These are phyloP conservation scores for Myotis lucifugus DNA, from an alignment of 2,113 vertebrate species.

Conservation along the genomic window DNA sequence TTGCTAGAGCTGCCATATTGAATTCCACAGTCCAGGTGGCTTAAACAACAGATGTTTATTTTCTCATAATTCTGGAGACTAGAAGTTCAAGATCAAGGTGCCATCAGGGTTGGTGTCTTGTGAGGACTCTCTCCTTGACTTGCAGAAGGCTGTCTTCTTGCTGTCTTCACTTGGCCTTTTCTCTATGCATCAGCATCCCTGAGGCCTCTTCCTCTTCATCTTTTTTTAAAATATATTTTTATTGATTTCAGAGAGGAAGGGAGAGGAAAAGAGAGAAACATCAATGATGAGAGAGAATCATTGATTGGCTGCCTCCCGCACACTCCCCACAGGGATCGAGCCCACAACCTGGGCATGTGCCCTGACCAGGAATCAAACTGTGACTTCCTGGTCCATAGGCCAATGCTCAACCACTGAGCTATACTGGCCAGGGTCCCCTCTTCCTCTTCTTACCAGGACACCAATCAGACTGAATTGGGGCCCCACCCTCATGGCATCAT, in stretches of 20 bases:
- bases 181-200: not conserved
- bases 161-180: not conserved
- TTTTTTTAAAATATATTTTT: no score
- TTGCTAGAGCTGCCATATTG: not conserved
- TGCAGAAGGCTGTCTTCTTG: not conserved
- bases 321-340: not conserved
- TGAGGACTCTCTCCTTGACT: not conserved
- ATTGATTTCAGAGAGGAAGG: not conserved
- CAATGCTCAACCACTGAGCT: not conserved
- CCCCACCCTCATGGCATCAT: not conserved
- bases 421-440: not conserved
- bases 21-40: not conserved
- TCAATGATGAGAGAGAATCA: not conserved
- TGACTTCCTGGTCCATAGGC: not conserved
- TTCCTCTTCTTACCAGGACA: not conserved
- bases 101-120: not conserved
- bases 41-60: not conserved
- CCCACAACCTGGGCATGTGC: not conserved
- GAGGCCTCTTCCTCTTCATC: not conserved
- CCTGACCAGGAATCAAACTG: not conserved
- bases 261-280: not conserved
- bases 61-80: not conserved
- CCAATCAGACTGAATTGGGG: not conserved
- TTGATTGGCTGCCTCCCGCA: not conserved
- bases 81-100: not conserved